These are phyloP conservation scores for Stratiomys singularior DNA, from an alignment of 2,888 invertebrate species.

Conservation along the genomic window DNA sequence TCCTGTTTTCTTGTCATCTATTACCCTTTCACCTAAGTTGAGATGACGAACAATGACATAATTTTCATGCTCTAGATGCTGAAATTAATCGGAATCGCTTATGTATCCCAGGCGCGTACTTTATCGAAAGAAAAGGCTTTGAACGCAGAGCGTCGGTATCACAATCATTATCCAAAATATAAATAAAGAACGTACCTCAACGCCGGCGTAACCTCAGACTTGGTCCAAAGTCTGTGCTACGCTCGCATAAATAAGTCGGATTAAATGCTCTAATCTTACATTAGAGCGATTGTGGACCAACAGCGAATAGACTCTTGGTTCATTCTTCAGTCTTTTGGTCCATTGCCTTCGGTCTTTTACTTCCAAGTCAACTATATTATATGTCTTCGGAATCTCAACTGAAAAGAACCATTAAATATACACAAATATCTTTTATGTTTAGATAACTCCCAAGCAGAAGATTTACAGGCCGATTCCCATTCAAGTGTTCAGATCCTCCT, in stretches of 20 bases:
- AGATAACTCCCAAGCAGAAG: constrained; percentile 16
- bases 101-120: not conserved
- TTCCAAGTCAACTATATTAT: not conserved
- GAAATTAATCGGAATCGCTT: not conserved
- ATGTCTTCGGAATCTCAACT: not conserved
- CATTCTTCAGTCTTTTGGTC: not conserved
- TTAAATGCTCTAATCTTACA: constrained; percentile 46
- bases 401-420: constrained; percentile 27
- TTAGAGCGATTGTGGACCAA: constrained; percentile 31
- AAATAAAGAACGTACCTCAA: constrained; percentile 20
- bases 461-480: constrained; percentile 6
- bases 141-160: not conserved
- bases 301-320: constrained; percentile 9
- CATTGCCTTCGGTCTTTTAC: not conserved
- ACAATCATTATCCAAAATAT: constrained; percentile 12
- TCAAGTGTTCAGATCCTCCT: not conserved
- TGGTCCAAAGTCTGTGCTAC: not conserved
- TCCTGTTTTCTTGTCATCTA: too few relatives aligned
- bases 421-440: constrained; percentile 34
- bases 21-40: too few relatives aligned
- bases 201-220: not conserved
- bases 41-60: too few relatives aligned
- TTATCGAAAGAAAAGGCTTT: not conserved
- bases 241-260: constrained; percentile 48
- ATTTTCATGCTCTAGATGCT: too few relatives aligned